These are phyloP conservation scores for Priapulus caudatus DNA, from an alignment of 2,888 invertebrate genomes.

Conservation along the genomic window DNA sequence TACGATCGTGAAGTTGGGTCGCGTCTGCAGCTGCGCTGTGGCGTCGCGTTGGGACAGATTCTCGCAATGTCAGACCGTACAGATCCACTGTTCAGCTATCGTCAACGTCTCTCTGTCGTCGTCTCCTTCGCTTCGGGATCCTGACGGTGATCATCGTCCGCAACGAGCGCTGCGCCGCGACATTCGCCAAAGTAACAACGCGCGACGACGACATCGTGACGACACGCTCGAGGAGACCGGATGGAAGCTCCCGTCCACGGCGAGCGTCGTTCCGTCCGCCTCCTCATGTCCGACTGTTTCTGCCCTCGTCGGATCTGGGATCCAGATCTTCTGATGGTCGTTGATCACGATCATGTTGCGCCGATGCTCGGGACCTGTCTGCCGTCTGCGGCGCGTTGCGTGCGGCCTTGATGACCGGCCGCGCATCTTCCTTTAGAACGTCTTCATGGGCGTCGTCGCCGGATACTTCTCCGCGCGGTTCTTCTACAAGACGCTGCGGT, in stretches of 20 bases:
- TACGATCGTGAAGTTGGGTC: constrained; percentile 75
- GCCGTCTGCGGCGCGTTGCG: constrained; percentile 86
- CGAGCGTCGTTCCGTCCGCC: constrained; percentile 94
- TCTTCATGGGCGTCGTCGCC: constrained; percentile 89
- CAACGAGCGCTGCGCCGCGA: constrained; percentile 79
- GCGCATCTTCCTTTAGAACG: constrained; percentile 87
- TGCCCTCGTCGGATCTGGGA: constrained; percentile 86
- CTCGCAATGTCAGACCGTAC: constrained; percentile 89
- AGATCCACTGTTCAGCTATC: constrained; percentile 99
- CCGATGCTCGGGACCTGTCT: constrained; percentile 98
- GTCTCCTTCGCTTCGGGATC: constrained; percentile 92
- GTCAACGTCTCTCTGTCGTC: constrained; percentile 90
- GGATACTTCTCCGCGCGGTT: constrained; percentile 87
- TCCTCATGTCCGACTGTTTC: constrained; percentile 74
- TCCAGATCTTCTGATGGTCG: constrained; percentile 90
- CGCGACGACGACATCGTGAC: constrained; percentile 48
- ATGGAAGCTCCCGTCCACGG: constrained; percentile 98
- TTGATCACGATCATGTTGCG: constrained; percentile 86
- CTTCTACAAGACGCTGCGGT: constrained; percentile 95
- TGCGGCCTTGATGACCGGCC: constrained; percentile 89
- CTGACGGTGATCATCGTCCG: constrained; percentile 95
- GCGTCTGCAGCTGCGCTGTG: constrained; percentile 77
- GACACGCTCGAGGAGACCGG: constrained; percentile 96
- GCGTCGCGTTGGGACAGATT: constrained; percentile 96
- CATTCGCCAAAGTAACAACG: constrained; percentile 79